These are phyloP conservation scores for Thymelicus acteon DNA, from an alignment of 2,888 invertebrate species.

Conservation along the genomic window DNA sequence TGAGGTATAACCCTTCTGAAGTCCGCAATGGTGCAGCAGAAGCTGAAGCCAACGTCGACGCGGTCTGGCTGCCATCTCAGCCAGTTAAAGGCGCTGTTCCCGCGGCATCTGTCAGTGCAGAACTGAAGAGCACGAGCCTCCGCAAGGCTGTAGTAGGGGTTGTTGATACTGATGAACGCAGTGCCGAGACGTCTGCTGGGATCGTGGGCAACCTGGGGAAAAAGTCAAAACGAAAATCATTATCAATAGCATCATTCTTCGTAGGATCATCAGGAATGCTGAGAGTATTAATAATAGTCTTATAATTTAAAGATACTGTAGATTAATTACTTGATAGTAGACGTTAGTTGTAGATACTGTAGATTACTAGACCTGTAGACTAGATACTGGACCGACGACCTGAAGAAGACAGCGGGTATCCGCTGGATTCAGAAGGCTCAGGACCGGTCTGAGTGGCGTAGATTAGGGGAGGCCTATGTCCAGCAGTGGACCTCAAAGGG, in stretches of 20 bases:
- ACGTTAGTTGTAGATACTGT: no score
- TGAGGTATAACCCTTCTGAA: constrained; percentile 80
- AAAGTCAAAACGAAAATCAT: background rate
- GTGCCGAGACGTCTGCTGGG: constrained; percentile 75
- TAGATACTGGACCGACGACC: no score
- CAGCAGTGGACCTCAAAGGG: no score
- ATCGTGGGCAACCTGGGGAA: constrained; percentile 81
- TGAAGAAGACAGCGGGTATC: no score
- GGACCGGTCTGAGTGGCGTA: no score
- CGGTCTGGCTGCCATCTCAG: constrained; percentile 82
- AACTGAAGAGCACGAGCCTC: constrained; percentile 73
- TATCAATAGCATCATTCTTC: background rate
- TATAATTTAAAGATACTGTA: no score
- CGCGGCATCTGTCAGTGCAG: constrained; percentile 80
- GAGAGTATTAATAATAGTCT: no score
- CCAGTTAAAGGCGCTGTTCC: constrained; percentile 86
- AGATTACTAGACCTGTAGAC: no score
- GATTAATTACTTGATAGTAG: no score
- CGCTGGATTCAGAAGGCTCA: no score
- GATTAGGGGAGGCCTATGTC: no score
- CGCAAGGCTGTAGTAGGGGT: constrained; percentile 80
- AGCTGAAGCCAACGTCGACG: constrained; percentile 83
- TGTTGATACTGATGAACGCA: constrained; percentile 86
- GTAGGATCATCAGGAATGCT: no score
- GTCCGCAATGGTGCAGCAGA: constrained; percentile 86